These are phyloP conservation scores for Drosophila yooni DNA, from an alignment of 2,888 invertebrate species.

Conservation along the genomic window DNA sequence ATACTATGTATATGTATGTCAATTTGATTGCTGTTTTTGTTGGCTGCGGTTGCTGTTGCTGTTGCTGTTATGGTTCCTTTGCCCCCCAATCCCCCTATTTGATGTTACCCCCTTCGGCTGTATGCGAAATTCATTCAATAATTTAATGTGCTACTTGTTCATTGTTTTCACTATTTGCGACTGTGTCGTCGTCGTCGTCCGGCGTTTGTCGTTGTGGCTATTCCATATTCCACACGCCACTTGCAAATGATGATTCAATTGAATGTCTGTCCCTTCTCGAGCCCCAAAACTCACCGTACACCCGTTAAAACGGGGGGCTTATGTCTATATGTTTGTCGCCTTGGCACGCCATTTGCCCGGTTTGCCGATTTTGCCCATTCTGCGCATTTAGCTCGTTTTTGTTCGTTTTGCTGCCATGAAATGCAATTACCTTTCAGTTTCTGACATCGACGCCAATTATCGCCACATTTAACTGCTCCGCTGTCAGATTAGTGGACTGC, in stretches of 20 bases:
- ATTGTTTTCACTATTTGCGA: slow-evolving; percentile 61
- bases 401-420: slow-evolving; percentile 39
- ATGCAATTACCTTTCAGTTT: slow-evolving; percentile 61
- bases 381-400: slow-evolving; percentile 28
- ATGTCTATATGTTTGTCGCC: slow-evolving; percentile 7
- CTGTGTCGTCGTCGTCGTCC: neutral
- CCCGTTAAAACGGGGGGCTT: slow-evolving; percentile 23
- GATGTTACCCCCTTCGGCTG: slow-evolving; percentile 12
- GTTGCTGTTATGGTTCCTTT: slow-evolving; percentile 8
- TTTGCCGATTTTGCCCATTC: slow-evolving; percentile 39
- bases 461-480: slow-evolving; percentile 48
- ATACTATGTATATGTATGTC: slow-evolving; percentile 44
- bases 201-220: slow-evolving; percentile 19
- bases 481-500: slow-evolving; percentile 3
- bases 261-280: slow-evolving; percentile 5
- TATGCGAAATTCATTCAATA: slow-evolving; percentile 76
- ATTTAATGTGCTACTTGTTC: slow-evolving; percentile 64
- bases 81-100: neutral
- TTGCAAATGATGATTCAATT: slow-evolving; percentile 71
- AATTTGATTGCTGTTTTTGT: slow-evolving; percentile 67
- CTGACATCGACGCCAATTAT: slow-evolving; percentile 62
- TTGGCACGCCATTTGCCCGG: slow-evolving; percentile 54
- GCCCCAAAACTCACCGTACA: neutral
- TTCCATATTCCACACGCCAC: slow-evolving; percentile 12
- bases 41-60: slow-evolving; percentile 38